Evolutionary conservation across 2,113 vertebrate genomes (phyloP).

Genomic region (Lophochroa leadbeateri): DNA sequence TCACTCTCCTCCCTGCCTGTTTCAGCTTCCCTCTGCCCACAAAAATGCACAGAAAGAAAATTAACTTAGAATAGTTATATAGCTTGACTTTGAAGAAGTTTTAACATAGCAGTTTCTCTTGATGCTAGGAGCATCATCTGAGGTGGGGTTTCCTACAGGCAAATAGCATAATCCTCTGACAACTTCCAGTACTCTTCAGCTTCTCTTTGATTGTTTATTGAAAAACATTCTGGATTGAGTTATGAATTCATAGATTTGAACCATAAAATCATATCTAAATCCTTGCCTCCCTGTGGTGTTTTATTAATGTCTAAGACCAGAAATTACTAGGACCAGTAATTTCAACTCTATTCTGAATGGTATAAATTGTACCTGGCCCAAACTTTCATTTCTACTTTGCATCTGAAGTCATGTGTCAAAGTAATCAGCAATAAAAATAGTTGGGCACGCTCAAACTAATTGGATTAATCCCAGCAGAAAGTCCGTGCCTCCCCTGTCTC

Average conservation of each 20-base stretch:
- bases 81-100: background rate
- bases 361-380: background rate
- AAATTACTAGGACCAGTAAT: background rate
- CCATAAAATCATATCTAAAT: background rate
- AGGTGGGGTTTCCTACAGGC: background rate
- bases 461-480: background rate
- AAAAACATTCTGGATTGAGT: background rate
- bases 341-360: background rate
- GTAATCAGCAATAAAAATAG: background rate
- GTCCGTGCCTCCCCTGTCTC: background rate
- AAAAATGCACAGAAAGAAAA: background rate
- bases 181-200: background rate
- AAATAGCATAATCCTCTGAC: background rate
- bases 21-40: background rate
- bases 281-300: background rate
- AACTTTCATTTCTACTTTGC: background rate
- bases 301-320: background rate
- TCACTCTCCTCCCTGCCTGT: background rate
- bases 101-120: background rate
- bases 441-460: background rate
- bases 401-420: background rate
- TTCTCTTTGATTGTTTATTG: background rate
- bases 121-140: background rate
- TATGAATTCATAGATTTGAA: background rate
- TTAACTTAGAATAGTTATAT: background rate